A percentile compares a stretch with the other conserved stretches of the same genome.
Conservation (phyloP, 1,140 invertebrate species). For the Eriocheir sinensis region DNA sequence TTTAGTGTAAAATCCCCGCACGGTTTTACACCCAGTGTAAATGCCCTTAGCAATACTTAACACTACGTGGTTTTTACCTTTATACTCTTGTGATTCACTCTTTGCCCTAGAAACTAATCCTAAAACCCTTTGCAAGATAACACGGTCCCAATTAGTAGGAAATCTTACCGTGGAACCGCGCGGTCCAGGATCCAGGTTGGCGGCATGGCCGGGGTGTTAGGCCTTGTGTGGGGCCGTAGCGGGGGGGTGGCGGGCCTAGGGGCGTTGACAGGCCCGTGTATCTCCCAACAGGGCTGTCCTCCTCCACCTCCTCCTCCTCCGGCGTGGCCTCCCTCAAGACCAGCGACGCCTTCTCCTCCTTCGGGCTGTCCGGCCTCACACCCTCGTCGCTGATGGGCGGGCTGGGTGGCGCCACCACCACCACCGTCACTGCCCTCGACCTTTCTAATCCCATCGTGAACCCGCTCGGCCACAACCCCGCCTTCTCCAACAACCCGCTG, state of each 20-base stretch:
- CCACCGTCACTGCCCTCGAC: conserved; percentile 71
- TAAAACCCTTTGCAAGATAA: too few species aligned
- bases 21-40: too few species aligned
- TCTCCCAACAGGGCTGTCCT: conserved; percentile 61
- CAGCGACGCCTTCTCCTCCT: conserved; percentile 57
- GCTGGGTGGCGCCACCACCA: conserved; percentile 41
- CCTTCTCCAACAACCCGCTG: conserved; percentile 54
- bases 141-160: too few species aligned
- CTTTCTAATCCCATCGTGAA: conserved; percentile 75
- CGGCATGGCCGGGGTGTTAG: too few species aligned
- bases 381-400: conserved; percentile 27
- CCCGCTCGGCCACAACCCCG: conserved; percentile 63
- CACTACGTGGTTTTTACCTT: too few species aligned
- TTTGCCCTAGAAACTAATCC: too few species aligned
- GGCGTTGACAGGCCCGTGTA: conserved; percentile 1
- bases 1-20: too few species aligned
- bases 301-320: conserved; percentile 54
- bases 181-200: too few species aligned
- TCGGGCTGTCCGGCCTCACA: conserved; percentile 58
- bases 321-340: conserved; percentile 59
- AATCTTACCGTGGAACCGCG: too few species aligned
- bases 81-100: too few species aligned
- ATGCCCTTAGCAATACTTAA: too few species aligned
- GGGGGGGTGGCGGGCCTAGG: not conserved
- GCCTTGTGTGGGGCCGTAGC: too few species aligned